Evolutionary conservation across 2,888 invertebrate genomes (phyloP).

Genomic region (Incurvaria masculella): DNA sequence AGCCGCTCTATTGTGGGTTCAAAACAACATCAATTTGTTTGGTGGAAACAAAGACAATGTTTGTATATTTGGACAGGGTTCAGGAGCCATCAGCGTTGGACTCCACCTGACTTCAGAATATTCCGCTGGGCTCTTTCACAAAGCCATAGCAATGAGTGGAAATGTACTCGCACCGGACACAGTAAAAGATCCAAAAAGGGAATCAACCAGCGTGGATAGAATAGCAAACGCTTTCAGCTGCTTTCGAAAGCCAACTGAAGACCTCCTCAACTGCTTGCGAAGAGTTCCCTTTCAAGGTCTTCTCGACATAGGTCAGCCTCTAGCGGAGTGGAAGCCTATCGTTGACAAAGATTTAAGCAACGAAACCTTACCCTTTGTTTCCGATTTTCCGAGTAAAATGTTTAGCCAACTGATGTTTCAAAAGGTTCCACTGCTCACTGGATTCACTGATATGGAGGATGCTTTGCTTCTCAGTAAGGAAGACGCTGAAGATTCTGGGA

Average conservation of each 20-base stretch:
- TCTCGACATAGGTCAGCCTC: constrained; percentile 59
- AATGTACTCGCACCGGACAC: constrained; percentile 62
- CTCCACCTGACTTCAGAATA: constrained; percentile 68
- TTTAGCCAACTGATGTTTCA: constrained; percentile 61
- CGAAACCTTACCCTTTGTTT: constrained; percentile 61
- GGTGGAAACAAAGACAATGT: constrained; percentile 74
- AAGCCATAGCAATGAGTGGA: constrained; percentile 81
- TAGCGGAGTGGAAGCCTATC: constrained; percentile 70
- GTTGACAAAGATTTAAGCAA: constrained; percentile 70
- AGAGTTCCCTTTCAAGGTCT: constrained; percentile 58
- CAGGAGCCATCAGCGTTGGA: constrained; percentile 76
- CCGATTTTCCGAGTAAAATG: constrained; percentile 61
- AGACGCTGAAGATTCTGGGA: constrained; percentile 56
- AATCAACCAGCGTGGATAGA: constrained; percentile 59
- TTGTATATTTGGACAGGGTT: constrained; percentile 75
- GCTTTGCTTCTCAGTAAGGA: constrained; percentile 61
- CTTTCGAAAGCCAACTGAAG: constrained; percentile 62
- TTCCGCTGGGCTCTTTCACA: constrained; percentile 66
- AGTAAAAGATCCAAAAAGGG: constrained; percentile 62
- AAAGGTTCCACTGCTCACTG: constrained; percentile 70
- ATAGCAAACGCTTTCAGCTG: constrained; percentile 68
- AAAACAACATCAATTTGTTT: constrained; percentile 69
- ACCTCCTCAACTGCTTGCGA: constrained; percentile 67
- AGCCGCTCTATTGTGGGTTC: constrained; percentile 75
- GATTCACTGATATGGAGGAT: constrained; percentile 81